Conservation (phyloP, 2,797 vertebrate genomes). For the Chaenodraco wilsoni region DNA sequence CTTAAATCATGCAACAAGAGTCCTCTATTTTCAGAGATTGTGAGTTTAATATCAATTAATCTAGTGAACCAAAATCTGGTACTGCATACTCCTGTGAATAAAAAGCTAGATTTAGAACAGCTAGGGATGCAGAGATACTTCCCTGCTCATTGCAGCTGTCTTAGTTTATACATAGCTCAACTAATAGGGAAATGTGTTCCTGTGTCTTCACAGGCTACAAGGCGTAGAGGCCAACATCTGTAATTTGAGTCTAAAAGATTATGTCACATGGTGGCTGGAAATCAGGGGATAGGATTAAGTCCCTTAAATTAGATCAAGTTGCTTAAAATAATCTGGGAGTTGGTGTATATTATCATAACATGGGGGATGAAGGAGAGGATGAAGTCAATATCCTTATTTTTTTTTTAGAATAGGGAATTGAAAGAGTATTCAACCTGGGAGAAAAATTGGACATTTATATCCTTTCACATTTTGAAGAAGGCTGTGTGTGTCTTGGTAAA, state of each 20-base stretch:
- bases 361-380: conserved; percentile 17
- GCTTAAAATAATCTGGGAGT: conserved; percentile 42
- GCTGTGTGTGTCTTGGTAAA: not conserved
- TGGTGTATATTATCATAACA: conserved; percentile 18
- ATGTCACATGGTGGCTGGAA: conserved; percentile 52
- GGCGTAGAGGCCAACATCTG: conserved; percentile 49
- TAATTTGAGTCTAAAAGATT: conserved; percentile 46
- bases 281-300: conserved; percentile 60
- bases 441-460: conserved; percentile 15
- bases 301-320: conserved; percentile 45
- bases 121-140: not conserved
- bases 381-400: conserved; percentile 12
- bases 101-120: not conserved
- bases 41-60: conserved; percentile 15
- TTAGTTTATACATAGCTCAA: conserved; percentile 11
- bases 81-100: conserved; percentile 18
- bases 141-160: conserved; percentile 1
- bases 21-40: not conserved
- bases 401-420: not conserved
- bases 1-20: conserved; percentile 33
- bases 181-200: conserved; percentile 32
- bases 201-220: conserved; percentile 32
- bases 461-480: not conserved
- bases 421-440: conserved; percentile 5
- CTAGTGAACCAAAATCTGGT: conserved; percentile 6